Evolutionary conservation across 2,888 invertebrate genomes (phyloP), one percentile per base, ranked within the genome.

Genomic region (Napeogenes sylphis): DNA sequence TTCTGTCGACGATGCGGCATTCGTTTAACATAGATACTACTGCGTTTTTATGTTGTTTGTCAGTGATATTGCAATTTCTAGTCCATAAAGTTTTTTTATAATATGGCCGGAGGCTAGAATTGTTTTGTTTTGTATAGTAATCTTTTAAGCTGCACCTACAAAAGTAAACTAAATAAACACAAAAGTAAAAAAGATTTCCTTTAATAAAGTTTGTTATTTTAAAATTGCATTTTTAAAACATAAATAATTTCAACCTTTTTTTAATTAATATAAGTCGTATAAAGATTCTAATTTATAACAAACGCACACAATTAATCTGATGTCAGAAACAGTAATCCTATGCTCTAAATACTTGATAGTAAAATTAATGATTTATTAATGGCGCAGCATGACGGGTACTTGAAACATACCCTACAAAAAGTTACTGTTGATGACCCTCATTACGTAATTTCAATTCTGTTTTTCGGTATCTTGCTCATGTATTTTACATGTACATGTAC

Each of bases 291-390:
- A 80, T 80, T 79, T 81, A 76, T 82, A 77, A 83, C 73, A 74
- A 71, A 71, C 75, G 75, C 72, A 68, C 72, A 69, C 70, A 74
- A 75, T 78, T 77, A 78, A 82, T 81, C 76, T 79, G 75, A 74
- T 73, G 76, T 76, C 78, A 73, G 62, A 71, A 73, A 70, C 77
- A 77, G 73, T 70, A 73, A 69, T 65, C 63, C 63, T 63, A 58
- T 61, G 58, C 59, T 66, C 60, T 64, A 66, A 65, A 61, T 61
- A 56, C 59, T 59, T 57, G 58, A 56, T 55, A 61, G 58, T 57
- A 59, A 21, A 58, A 61, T 64, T 63, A 67, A 67, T 69, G 59
- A 61, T 55, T 67, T 64, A 69, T 61, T 66, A 69, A 67, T 66
- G 56, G 56, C 58, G 51, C 30, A 30, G 51, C 51, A 51, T 30